phyloP scores from a whole-genome alignment of 2,113 vertebrate species.

The Anthoscopus minutus region DNA sequence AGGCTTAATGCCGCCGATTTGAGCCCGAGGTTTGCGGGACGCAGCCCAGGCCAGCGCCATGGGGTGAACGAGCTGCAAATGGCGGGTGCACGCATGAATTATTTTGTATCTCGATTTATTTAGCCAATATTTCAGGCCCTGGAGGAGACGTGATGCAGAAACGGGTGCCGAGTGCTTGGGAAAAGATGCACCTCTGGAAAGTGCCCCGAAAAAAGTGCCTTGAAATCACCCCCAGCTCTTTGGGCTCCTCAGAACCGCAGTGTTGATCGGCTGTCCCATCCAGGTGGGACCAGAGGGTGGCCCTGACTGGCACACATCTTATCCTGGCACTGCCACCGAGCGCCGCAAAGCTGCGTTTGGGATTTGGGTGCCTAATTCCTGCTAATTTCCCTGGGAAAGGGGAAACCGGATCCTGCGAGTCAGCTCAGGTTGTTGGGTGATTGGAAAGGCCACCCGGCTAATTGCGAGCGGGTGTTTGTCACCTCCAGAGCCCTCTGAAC shows the following conservation, averaged over 20 bases:
- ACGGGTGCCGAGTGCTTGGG: fast-evolving
- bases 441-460: neutral
- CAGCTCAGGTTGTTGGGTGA: neutral
- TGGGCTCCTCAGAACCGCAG: neutral
- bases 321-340: neutral
- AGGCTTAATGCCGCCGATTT: neutral
- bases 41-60: fast-evolving
- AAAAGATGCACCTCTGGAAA: neutral
- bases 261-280: fast-evolving
- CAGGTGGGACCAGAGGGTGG: neutral
- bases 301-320: neutral
- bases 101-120: neutral
- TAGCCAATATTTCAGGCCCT: neutral
- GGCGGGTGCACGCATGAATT: fast-evolving
- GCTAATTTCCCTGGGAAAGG: neutral
- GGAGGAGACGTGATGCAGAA: neutral
- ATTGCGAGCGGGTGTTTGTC: neutral
- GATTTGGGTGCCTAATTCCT: constrained; percentile 8
- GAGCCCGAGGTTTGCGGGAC: neutral
- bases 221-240: neutral
- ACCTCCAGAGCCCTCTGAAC: neutral
- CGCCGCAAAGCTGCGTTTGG: fast-evolving
- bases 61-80: neutral
- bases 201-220: neutral
- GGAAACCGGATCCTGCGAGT: neutral